Evolutionary conservation across 2,888 invertebrate species (phyloP).

Genomic region (Phengaris arion): DNA sequence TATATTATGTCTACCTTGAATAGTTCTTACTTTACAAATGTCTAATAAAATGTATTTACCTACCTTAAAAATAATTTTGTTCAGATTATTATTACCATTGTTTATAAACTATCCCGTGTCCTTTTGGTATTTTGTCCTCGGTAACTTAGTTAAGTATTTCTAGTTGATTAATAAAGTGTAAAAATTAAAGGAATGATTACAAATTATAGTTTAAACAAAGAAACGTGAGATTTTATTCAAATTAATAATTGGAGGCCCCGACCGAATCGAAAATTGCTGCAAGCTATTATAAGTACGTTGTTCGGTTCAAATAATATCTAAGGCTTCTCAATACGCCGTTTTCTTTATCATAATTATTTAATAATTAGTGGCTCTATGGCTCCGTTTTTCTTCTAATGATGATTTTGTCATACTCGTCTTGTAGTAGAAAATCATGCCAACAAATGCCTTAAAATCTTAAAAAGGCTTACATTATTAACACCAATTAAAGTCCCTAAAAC

Average conservation of each 20-base stretch:
- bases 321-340: neutral
- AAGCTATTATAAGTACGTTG: neutral
- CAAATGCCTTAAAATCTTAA: no score
- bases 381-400: no score
- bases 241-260: neutral
- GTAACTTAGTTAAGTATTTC: neutral
- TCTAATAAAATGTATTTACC: no score
- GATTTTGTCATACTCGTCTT: no score
- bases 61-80: no score
- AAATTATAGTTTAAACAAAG: neutral
- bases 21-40: no score
- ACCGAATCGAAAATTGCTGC: neutral
- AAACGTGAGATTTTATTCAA: neutral
- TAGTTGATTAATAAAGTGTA: neutral
- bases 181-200: neutral
- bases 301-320: neutral
- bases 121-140: neutral
- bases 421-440: no score
- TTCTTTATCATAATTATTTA: neutral
- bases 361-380: neutral
- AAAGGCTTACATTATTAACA: no score
- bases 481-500: no score
- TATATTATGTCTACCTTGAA: no score
- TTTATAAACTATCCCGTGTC: no score
- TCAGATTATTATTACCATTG: no score